Evolutionary conservation across 2,888 invertebrate genomes (phyloP), one percentile per base, ranked within the genome.

Genomic region (Cheilosia grossa): DNA sequence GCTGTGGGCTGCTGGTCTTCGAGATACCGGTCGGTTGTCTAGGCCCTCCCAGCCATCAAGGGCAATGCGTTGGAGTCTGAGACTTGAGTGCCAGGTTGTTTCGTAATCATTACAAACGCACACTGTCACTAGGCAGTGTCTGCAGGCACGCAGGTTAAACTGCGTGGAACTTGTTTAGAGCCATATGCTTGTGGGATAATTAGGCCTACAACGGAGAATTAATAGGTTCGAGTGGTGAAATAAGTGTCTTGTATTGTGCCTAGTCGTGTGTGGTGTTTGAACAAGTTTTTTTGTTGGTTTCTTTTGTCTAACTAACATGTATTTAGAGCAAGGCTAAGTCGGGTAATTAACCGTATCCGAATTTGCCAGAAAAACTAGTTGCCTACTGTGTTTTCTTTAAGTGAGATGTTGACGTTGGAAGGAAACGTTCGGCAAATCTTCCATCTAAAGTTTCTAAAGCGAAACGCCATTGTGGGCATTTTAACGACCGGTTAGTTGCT

Each of bases 151-250:
- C 78, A 82, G 54, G 49, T 78, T 61, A 42, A 66, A 78, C 66
- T 30, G 78, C 67, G 82, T 78, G 78, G 67, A 82, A 82, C 82
- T 78, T 73, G 82, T 73, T 72, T 54, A 33, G 42, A 54, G 40
- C 42, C 42, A 80, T 37, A 37, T 37, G 70, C 5, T 79, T 58
- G 66, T 61, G 72, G 72, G 70, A 53, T 78, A 59, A 70, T 64
- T 75, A 59, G 37, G 53, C 53, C 64, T 42, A 37, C 37, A 37
- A 15, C 9, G 37, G 24, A 82, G 61, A 66, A 77, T 72, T 72
- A 72, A 54, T 66, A 19, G 54, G 13, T 72, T 54, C 30, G 47
- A 66, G 61, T 78, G 53, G 64, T 40, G 51, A 47, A 77, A 72
- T 37, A 47, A 51, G 64, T 59, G 69, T 69, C 61, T 63, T 37